Conservation (phyloP, 2,888 invertebrate genomes). For the Phengaris arion region DNA sequence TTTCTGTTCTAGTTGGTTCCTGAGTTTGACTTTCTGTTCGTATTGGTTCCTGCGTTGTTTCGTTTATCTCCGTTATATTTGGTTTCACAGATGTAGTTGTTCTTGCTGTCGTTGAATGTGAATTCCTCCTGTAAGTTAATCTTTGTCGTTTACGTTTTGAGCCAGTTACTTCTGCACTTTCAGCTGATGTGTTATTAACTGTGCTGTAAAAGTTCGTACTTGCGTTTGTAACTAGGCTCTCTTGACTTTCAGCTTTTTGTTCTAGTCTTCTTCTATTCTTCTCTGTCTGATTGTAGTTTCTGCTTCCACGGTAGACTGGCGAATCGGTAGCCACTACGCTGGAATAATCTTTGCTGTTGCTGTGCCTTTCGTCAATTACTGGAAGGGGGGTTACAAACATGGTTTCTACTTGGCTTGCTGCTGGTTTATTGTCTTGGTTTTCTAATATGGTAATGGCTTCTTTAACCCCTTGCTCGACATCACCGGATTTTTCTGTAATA, state of each 20-base stretch:
- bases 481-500: conserved; percentile 59
- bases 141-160: conserved; percentile 62
- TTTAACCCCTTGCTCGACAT: conserved; percentile 66
- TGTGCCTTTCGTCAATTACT: conserved; percentile 61
- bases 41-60: conserved; percentile 41
- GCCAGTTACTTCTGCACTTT: conserved; percentile 51
- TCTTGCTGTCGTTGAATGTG: conserved; percentile 42
- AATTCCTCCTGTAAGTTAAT: conserved; percentile 56
- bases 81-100: conserved; percentile 35
- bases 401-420: conserved; percentile 48
- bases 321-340: conserved; percentile 46
- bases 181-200: conserved; percentile 43
- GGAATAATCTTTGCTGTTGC: conserved; percentile 46
- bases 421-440: conserved; percentile 55
- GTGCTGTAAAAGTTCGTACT: conserved; percentile 36
- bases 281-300: conserved; percentile 52
- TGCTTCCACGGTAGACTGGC: conserved; percentile 64
- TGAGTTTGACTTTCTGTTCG: conserved; percentile 33
- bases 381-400: conserved; percentile 59
- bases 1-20: not conserved
- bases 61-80: not conserved
- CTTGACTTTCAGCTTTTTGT: conserved; percentile 42
- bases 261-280: conserved; percentile 43
- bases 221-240: conserved; percentile 41
- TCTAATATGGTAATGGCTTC: conserved; percentile 69